These are phyloP conservation scores for Arbacia lixula DNA, from an alignment of 53 echinoderm and acorn worm species.

Conservation along the genomic window DNA sequence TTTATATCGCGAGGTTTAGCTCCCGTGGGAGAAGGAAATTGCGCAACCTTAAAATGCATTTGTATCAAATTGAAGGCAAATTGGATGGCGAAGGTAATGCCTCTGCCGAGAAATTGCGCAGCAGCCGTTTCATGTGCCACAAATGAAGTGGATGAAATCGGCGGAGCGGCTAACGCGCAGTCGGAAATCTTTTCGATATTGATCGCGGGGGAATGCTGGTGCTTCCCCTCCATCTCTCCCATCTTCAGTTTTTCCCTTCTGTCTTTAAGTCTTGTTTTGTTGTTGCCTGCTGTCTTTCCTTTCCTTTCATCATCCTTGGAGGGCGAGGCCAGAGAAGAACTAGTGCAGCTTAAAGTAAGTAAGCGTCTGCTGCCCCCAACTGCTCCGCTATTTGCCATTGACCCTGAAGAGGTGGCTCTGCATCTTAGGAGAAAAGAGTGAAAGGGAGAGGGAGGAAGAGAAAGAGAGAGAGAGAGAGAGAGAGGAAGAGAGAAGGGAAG, in stretches of 20 bases:
- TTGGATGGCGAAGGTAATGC: constrained; percentile 53
- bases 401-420: constrained; percentile 40
- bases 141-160: constrained; percentile 55
- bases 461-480: background rate
- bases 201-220: constrained; percentile 39
- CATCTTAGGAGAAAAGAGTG: background rate
- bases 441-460: background rate
- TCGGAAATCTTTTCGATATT: constrained; percentile 54
- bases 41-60: constrained; percentile 37
- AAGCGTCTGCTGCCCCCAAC: constrained; percentile 46
- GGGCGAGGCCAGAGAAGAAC: constrained; percentile 13
- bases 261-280: no score
- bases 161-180: constrained; percentile 32
- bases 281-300: background rate
- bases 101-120: constrained; percentile 20
- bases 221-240: constrained; percentile 23
- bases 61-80: constrained; percentile 54
- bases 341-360: constrained; percentile 27
- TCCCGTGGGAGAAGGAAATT: constrained; percentile 18
- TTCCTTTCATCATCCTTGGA: constrained; percentile 19
- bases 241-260: constrained; percentile 17
- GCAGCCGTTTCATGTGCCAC: constrained; percentile 46
- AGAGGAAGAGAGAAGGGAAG: background rate
- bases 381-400: constrained; percentile 9
- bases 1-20: constrained; percentile 35